phyloP scores from a whole-genome alignment of 2,113 vertebrate genomes.

The Psettodes erumei region DNA sequence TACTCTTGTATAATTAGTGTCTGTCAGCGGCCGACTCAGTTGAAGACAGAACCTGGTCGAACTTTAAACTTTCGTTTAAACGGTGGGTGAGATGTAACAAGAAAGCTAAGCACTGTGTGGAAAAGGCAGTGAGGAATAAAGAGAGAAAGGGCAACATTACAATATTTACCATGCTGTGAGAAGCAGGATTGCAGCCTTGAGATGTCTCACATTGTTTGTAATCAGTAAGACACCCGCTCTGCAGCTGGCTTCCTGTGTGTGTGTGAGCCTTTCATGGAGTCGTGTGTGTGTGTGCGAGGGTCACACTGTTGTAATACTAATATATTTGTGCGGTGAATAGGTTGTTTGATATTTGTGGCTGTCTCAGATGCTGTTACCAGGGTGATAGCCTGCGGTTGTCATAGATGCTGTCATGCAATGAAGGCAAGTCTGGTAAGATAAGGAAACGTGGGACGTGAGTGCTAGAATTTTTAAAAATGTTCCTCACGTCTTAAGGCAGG shows the following conservation, averaged over 20 bases:
- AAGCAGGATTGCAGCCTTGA: constrained; percentile 39
- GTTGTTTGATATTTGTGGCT: constrained; percentile 10
- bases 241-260: constrained; percentile 49
- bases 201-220: constrained; percentile 48
- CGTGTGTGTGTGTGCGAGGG: constrained; percentile 25
- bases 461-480: not conserved
- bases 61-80: constrained; percentile 35
- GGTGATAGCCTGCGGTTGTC: constrained; percentile 42
- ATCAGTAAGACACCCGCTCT: constrained; percentile 45
- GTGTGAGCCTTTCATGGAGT: constrained; percentile 28
- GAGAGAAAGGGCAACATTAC: constrained; percentile 39
- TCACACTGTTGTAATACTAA: constrained; percentile 16
- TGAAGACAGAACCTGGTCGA: constrained; percentile 31
- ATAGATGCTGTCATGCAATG: not conserved
- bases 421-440: not conserved
- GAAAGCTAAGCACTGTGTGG: constrained; percentile 26
- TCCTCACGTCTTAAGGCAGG: not conserved
- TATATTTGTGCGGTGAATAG: constrained; percentile 34
- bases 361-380: constrained; percentile 55
- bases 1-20: constrained; percentile 45
- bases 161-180: constrained; percentile 50
- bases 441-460: not conserved
- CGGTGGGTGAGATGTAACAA: not conserved
- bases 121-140: constrained; percentile 32
- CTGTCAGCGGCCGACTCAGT: constrained; percentile 32